These are phyloP conservation scores for Mythimna pallens DNA, from an alignment of 2,888 invertebrate genomes.

Conservation along the genomic window DNA sequence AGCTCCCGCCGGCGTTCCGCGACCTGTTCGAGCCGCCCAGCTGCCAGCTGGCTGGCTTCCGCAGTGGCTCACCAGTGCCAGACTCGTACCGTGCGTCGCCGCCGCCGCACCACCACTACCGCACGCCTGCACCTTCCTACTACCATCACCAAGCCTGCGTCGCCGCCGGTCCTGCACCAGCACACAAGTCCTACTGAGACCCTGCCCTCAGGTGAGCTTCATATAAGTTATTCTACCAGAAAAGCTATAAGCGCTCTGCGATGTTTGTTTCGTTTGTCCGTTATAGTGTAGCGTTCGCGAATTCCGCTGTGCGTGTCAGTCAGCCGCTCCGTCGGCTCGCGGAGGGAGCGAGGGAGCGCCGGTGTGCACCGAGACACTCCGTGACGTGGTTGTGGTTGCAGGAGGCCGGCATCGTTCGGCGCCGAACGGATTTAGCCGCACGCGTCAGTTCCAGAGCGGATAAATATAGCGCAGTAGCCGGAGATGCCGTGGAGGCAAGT, in stretches of 20 bases:
- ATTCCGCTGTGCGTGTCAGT: constrained; percentile 82
- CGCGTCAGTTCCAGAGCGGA: constrained; percentile 88
- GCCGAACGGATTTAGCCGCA: constrained; percentile 88
- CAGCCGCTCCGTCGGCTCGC: constrained; percentile 71
- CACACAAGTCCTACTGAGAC: constrained; percentile 89
- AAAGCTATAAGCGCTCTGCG: constrained; percentile 74
- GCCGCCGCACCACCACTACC: constrained; percentile 87
- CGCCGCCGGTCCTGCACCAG: constrained; percentile 86
- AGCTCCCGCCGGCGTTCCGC: constrained; percentile 85
- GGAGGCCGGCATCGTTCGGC: constrained; percentile 87
- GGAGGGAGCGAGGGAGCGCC: constrained; percentile 61
- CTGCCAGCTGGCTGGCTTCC: constrained; percentile 88
- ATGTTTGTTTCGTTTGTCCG: constrained; percentile 59
- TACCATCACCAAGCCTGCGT: constrained; percentile 92
- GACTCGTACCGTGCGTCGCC: constrained; percentile 86
- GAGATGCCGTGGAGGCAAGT: constrained; percentile 87
- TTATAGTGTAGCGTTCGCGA: constrained; percentile 76
- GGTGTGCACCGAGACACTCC: constrained; percentile 78
- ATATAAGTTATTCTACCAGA: constrained; percentile 30
- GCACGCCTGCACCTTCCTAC: constrained; percentile 86
- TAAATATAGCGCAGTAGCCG: constrained; percentile 89
- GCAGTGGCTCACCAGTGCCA: constrained; percentile 85
- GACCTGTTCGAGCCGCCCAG: constrained; percentile 89
- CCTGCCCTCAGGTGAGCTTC: constrained; percentile 81
- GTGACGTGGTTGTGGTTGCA: constrained; percentile 90